These are phyloP conservation scores for Dysdera silvatica DNA, from an alignment of 1,140 invertebrate species.

Conservation along the genomic window DNA sequence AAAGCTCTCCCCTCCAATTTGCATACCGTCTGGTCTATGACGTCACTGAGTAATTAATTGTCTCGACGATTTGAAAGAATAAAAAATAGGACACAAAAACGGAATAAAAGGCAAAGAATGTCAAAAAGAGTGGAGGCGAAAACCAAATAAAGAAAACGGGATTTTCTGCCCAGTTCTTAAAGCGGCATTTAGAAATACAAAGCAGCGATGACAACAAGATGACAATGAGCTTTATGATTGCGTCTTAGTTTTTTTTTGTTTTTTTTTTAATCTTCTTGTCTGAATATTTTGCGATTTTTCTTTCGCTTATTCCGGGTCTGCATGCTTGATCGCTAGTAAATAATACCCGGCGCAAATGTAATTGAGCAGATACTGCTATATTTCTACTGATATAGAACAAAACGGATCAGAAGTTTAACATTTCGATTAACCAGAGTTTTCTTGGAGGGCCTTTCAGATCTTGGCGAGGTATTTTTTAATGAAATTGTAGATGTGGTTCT, in stretches of 20 bases:
- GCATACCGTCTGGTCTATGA: conserved; percentile 16
- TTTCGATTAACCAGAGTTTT: too few relatives aligned
- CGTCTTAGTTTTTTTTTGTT: not conserved
- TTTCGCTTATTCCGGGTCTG: conserved; percentile 7
- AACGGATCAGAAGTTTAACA: too few relatives aligned
- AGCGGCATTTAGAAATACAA: conserved; percentile 30
- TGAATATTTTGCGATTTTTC: conserved; percentile 3
- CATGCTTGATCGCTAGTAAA: conserved; percentile 27
- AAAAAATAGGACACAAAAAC: conserved; percentile 12
- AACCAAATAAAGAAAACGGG: not conserved
- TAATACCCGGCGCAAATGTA: conserved; percentile 30
- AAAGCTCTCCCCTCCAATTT: conserved; percentile 9
- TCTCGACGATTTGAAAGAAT: conserved; percentile 21
- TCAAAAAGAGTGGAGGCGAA: not conserved
- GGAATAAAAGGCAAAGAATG: conserved; percentile 4
- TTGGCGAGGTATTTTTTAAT: too few relatives aligned
- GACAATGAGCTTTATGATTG: too few relatives aligned
- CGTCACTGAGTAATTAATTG: conserved; percentile 30
- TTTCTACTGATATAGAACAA: too few relatives aligned
- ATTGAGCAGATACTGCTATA: conserved; percentile 29
- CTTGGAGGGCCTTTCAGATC: too few relatives aligned
- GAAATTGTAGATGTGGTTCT: too few relatives aligned
- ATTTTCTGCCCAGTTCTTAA: too few relatives aligned
- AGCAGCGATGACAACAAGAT: too few relatives aligned
- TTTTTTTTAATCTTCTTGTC: not conserved